phyloP scores from a whole-genome alignment of 2,888 invertebrate species.

The Cheilosia vernalis region DNA sequence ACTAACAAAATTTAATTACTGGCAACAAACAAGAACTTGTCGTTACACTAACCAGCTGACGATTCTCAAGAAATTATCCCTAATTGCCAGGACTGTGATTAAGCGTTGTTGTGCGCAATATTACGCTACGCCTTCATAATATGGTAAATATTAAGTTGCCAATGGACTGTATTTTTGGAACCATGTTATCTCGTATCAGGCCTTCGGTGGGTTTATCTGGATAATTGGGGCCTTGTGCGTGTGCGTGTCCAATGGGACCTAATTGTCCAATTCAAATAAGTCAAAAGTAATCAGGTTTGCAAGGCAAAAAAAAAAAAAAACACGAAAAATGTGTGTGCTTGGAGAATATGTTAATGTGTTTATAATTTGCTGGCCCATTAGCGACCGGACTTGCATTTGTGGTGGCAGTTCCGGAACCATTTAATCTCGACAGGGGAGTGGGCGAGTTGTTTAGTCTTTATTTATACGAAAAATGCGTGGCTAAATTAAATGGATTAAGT shows the following conservation, averaged over 20 bases:
- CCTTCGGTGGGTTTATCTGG: not conserved
- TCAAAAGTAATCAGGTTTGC: not conserved
- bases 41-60: constrained; percentile 2
- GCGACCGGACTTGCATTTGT: not conserved
- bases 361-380: not conserved
- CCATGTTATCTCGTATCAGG: not conserved
- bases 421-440: not conserved
- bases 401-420: not conserved
- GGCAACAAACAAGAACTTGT: not conserved
- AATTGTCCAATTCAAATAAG: constrained; percentile 2
- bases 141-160: not conserved
- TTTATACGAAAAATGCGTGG: too few species aligned
- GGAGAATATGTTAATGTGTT: not conserved
- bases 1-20: not conserved
- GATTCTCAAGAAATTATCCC: not conserved
- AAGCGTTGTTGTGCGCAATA: not conserved
- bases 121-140: not conserved
- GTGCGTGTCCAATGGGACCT: not conserved
- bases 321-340: not conserved
- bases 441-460: too few species aligned
- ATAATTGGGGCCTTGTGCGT: not conserved
- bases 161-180: not conserved
- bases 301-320: too few species aligned
- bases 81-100: constrained; percentile 1
- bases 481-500: too few species aligned